Evolutionary conservation across 2,888 invertebrate genomes (phyloP), one percentile per base, ranked within the genome.

Genomic region (Hemithea aestivaria): DNA sequence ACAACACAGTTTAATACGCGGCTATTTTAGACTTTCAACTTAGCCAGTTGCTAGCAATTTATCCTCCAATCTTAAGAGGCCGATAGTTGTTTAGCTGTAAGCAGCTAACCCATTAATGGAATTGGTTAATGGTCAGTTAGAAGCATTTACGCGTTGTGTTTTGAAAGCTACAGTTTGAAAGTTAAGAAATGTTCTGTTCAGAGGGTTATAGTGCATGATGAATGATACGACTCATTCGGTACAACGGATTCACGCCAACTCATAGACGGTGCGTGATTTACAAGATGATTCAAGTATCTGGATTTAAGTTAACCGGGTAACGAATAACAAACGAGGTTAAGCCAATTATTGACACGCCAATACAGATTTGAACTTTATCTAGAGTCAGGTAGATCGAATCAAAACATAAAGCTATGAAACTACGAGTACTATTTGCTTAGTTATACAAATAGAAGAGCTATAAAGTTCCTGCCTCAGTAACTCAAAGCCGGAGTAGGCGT

Each of bases 11-110:
- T 23, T 38, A 27, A 56, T 57, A 35, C 31, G 30, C 22, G 26
- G 31, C 62, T 66, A 68, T 67, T 66, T 59, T 53, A 45, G 56
- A 58, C 58, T 54, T 48, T 54, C 49, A 53, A 60, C 48, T 51
- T 41, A 35, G 30, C 37, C 41, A 60, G 49, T 48, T 58, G 53
- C 35, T 40, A 57, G 51, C 51, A 47, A 59, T 62, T 40, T 51
- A 55, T 55, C 21, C 51, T 49, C 48, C 38, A 31, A 49, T 45
- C 53, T 56, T 49, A 39, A 47, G 44, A 37, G 10, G 20, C 10
- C 22, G 22, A 10, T 29, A 25, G 31, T 31, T 35, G 32, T 40
- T 45, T 34, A 31, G 40, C 38, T 27, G 20, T 33, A 39, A 43
- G 36, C 26, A 42, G 20, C 35, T 10, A 27, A 26, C 20, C 28